These are phyloP conservation scores for Peromyscus polionotus DNA, from an alignment of 2,113 vertebrate species.

Conservation along the genomic window DNA sequence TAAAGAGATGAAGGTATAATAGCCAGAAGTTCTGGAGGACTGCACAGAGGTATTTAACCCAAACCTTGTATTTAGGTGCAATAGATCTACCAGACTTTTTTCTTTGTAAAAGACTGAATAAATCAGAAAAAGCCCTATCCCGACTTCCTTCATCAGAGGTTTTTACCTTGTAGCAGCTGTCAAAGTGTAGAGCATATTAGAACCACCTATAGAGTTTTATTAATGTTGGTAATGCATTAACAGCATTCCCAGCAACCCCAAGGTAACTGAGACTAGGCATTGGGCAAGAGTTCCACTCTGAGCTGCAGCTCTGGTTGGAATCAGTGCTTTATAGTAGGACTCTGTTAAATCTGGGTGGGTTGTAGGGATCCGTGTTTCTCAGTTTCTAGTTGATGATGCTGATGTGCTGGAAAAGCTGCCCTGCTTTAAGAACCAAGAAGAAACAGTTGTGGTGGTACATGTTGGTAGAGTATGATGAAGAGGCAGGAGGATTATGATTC, in stretches of 20 bases:
- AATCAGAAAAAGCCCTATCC: background rate
- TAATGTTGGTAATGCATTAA: background rate
- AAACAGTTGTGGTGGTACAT: background rate
- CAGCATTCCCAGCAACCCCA: background rate
- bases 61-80: background rate
- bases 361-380: conserved; percentile 13
- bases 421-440: background rate
- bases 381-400: background rate
- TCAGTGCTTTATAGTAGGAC: background rate
- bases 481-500: background rate
- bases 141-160: background rate
- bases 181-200: background rate
- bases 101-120: background rate
- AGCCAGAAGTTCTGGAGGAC: background rate
- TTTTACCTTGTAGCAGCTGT: conserved; percentile 20
- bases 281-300: background rate
- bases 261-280: background rate
- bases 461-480: background rate
- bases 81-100: background rate
- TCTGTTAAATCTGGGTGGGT: background rate
- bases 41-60: background rate
- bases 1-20: background rate
- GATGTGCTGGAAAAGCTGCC: background rate
- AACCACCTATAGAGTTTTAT: background rate
- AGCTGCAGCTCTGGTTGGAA: background rate